Conservation (phyloP, 2,888 invertebrate genomes). For the Clistopyga incitator region DNA sequence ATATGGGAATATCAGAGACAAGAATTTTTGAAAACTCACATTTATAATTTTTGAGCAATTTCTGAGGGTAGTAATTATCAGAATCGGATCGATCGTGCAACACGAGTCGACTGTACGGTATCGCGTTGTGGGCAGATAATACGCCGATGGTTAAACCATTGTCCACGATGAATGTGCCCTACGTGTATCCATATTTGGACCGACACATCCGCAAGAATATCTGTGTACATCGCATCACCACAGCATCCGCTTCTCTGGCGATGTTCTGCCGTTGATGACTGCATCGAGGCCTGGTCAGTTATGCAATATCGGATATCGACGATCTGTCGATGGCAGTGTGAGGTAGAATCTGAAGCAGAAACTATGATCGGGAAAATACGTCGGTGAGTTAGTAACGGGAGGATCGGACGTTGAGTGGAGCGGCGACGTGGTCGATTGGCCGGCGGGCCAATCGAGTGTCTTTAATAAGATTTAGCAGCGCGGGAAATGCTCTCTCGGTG, state of each 20-base stretch:
- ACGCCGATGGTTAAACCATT: neutral
- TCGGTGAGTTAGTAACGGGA: neutral
- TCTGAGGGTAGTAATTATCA: neutral
- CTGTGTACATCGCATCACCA: neutral
- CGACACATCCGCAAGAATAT: neutral
- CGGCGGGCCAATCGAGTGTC: constrained; percentile 68
- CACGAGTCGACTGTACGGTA: neutral
- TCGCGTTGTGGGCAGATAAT: neutral
- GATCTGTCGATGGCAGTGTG: constrained; percentile 70
- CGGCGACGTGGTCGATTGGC: constrained; percentile 56
- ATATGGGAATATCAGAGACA: too few relatives aligned
- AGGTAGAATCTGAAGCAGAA: constrained; percentile 13
- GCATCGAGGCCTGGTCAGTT: constrained; percentile 66
- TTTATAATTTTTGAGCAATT: neutral
- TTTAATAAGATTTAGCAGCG: constrained; percentile 66
- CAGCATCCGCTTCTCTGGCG: neutral
- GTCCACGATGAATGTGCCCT: neutral
- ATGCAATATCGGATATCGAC: constrained; percentile 73
- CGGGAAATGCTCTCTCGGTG: constrained; percentile 9
- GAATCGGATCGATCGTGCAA: neutral
- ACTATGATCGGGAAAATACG: neutral
- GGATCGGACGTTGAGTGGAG: neutral
- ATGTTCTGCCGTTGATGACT: constrained; percentile 19
- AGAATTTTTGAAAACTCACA: too few relatives aligned
- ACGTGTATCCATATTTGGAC: neutral